Conservation (phyloP, 2,113 vertebrate species). For the Lontra canadensis region DNA sequence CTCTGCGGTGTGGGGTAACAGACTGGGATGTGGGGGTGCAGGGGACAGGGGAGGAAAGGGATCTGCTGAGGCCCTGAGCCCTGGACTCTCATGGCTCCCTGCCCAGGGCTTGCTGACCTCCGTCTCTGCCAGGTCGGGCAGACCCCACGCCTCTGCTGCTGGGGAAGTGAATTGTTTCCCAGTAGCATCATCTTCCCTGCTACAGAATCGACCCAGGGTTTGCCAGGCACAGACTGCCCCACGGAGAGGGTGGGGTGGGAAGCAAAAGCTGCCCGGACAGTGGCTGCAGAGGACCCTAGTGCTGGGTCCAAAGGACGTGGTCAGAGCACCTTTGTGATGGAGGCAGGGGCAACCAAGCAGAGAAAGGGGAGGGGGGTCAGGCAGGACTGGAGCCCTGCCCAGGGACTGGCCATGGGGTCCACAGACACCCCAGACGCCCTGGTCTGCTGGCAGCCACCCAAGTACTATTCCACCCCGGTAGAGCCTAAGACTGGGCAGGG, state of each 20-base stretch:
- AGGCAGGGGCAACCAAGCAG: neutral
- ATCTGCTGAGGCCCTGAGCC: neutral
- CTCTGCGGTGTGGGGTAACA: neutral
- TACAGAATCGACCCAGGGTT: neutral
- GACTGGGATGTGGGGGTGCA: neutral
- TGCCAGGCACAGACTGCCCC: neutral
- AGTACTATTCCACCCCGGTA: neutral
- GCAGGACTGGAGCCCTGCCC: neutral
- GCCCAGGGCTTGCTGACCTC: neutral
- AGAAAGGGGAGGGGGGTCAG: neutral
- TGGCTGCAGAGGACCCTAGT: neutral
- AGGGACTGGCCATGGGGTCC: neutral
- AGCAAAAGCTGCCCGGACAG: neutral
- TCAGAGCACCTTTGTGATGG: neutral
- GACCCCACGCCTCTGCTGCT: neutral
- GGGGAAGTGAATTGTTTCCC: neutral
- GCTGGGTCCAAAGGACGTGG: neutral
- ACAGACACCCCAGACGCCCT: neutral
- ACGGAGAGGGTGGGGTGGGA: neutral
- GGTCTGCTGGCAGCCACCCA: neutral
- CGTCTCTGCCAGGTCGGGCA: neutral
- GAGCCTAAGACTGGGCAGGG: neutral
- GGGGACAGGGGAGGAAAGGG: neutral
- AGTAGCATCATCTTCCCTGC: neutral
- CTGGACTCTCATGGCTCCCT: neutral